A percentile compares a stretch with the other conserved stretches of the same genome.
phyloP scores from a whole-genome alignment of 1,140 invertebrate species.

The Conus ventricosus region DNA sequence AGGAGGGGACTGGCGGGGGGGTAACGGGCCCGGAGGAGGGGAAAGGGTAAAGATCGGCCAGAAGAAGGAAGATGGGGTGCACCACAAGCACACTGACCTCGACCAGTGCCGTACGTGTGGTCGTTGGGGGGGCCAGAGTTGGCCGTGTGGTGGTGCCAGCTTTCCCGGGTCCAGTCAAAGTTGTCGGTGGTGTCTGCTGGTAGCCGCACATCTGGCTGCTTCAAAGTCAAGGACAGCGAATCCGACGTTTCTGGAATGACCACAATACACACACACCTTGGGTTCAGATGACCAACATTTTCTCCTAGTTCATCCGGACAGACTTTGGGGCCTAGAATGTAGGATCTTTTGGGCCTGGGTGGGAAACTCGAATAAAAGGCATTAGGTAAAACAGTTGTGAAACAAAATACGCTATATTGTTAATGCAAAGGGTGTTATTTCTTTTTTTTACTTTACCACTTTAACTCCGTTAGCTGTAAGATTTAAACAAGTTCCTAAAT shows the following conservation, averaged over 20 bases:
- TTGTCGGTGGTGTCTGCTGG: constrained; percentile 83
- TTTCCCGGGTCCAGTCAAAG: constrained; percentile 83
- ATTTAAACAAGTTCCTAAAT: too few species aligned
- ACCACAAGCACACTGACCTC: constrained; percentile 45
- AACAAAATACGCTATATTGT: too few species aligned
- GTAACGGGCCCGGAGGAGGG: background rate
- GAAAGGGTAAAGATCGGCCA: background rate
- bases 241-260: background rate
- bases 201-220: constrained; percentile 81
- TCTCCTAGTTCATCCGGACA: too few species aligned
- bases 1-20: background rate
- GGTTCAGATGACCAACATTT: too few species aligned
- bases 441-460: too few species aligned
- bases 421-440: too few species aligned
- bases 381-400: too few species aligned
- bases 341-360: too few species aligned
- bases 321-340: too few species aligned
- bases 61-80: background rate
- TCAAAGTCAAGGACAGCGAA: constrained; percentile 47
- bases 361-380: too few species aligned
- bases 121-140: constrained; percentile 85
- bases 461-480: too few species aligned
- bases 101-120: constrained; percentile 76
- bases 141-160: constrained; percentile 78
- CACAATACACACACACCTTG: background rate